Evolutionary conservation across 2,797 vertebrate species (phyloP).

Genomic region (Phrynocephalus guinanensis): DNA sequence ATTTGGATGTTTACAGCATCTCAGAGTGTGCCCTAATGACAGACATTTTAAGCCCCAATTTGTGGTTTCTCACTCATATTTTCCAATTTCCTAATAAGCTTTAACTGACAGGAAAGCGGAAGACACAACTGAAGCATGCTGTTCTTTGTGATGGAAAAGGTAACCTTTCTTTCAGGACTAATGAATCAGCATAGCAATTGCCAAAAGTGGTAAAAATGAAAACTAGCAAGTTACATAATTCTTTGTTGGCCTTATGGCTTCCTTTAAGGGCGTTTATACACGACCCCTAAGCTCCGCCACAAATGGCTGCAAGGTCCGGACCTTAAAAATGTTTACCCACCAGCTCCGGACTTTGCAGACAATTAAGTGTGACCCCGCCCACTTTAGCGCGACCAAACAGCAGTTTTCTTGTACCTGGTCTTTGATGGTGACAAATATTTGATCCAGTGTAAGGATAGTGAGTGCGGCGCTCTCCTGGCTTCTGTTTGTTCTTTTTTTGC

Average conservation of each 20-base stretch:
- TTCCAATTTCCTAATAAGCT: constrained; percentile 46
- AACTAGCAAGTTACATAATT: background rate
- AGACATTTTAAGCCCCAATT: constrained; percentile 44
- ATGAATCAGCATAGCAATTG: background rate
- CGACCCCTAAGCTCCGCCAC: no score
- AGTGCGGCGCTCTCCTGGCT: no score
- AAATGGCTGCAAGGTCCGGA: no score
- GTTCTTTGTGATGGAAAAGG: background rate
- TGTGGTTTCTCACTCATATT: constrained; percentile 46
- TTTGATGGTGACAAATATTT: no score
- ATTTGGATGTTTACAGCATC: constrained; percentile 15
- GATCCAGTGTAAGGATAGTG: no score
- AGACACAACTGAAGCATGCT: constrained; percentile 32
- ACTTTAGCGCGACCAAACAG: no score
- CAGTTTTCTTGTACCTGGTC: no score
- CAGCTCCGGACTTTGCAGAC: no score
- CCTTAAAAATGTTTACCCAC: no score
- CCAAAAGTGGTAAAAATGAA: constrained; percentile 10
- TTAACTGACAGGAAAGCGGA: constrained; percentile 53
- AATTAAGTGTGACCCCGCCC: no score
- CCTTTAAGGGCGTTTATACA: no score
- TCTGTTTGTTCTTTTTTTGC: no score
- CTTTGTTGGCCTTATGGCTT: background rate
- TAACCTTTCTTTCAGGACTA: constrained; percentile 2
- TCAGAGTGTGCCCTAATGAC: constrained; percentile 3